Evolutionary conservation across 2,113 vertebrate genomes (phyloP).

Genomic region (Eclectus roratus): DNA sequence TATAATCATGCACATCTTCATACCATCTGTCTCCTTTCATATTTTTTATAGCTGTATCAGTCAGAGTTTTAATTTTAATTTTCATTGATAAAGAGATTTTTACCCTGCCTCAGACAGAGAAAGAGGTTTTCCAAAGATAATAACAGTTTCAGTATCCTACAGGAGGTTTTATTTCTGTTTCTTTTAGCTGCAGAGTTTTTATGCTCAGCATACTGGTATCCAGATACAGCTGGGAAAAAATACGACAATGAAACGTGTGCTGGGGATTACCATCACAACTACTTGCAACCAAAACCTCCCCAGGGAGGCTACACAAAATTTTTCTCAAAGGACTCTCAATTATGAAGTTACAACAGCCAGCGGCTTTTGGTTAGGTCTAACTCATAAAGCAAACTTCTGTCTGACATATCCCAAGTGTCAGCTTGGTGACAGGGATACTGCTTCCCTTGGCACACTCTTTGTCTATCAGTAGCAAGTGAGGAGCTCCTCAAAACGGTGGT

Average conservation of each 20-base stretch:
- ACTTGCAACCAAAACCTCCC: background rate
- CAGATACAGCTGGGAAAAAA: background rate
- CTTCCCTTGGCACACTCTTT: background rate
- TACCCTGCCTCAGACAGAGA: background rate
- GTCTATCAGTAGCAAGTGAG: background rate
- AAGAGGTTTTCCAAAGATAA: background rate
- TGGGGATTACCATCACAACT: background rate
- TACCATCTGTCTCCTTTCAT: background rate
- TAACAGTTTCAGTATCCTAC: background rate
- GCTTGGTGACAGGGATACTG: background rate
- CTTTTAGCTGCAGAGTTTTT: background rate
- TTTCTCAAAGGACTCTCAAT: background rate
- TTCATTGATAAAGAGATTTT: background rate
- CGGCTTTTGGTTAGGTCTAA: background rate
- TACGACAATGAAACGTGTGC: background rate
- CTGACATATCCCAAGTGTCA: background rate
- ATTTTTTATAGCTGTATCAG: background rate
- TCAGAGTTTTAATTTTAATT: conserved; percentile 8
- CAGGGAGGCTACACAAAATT: background rate
- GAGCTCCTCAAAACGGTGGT: fast-evolving
- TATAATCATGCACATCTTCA: background rate
- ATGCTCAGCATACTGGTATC: background rate
- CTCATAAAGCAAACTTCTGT: background rate
- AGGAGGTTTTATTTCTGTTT: background rate
- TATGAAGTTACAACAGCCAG: background rate